Percentiles rank a stretch among this genome's conserved stretches.
phyloP scores from a whole-genome alignment of 1,140 invertebrate species.

The Neodiprion lecontei region DNA sequence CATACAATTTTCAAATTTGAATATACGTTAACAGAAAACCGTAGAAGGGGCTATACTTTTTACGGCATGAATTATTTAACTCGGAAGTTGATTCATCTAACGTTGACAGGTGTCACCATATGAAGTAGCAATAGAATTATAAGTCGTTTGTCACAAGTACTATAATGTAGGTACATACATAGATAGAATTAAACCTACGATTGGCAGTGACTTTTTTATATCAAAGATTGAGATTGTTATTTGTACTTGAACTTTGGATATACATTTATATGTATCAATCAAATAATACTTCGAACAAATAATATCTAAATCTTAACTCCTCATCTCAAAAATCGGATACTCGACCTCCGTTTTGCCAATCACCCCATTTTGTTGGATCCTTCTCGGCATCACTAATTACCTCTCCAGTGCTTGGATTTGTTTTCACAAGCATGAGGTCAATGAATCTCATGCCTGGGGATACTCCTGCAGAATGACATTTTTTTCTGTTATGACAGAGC shows the following conservation, averaged over 20 bases:
- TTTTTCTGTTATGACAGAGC: background rate
- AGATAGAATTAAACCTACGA: slow-evolving; percentile 18
- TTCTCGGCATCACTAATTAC: slow-evolving; percentile 41
- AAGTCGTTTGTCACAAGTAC: too few species aligned
- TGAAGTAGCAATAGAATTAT: too few species aligned
- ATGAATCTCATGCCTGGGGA: slow-evolving; percentile 36
- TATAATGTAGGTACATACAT: background rate
- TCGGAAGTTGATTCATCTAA: background rate
- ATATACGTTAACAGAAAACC: background rate
- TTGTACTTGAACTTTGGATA: slow-evolving; percentile 40
- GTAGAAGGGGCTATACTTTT: background rate
- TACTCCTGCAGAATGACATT: slow-evolving; percentile 27
- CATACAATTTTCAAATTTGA: too few species aligned
- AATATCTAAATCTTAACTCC: too few species aligned
- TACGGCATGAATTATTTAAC: background rate
- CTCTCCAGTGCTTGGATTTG: slow-evolving; percentile 43
- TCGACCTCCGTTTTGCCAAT: slow-evolving; percentile 48
- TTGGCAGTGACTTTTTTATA: slow-evolving; percentile 32
- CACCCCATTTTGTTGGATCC: slow-evolving; percentile 52
- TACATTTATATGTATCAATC: slow-evolving; percentile 34
- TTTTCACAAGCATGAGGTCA: slow-evolving; percentile 43
- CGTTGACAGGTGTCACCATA: background rate
- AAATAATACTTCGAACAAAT: background rate
- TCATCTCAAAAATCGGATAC: slow-evolving; percentile 47
- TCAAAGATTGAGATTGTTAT: slow-evolving; percentile 33